Evolutionary conservation across 2,113 vertebrate genomes (phyloP).

Genomic region (Caretta caretta): DNA sequence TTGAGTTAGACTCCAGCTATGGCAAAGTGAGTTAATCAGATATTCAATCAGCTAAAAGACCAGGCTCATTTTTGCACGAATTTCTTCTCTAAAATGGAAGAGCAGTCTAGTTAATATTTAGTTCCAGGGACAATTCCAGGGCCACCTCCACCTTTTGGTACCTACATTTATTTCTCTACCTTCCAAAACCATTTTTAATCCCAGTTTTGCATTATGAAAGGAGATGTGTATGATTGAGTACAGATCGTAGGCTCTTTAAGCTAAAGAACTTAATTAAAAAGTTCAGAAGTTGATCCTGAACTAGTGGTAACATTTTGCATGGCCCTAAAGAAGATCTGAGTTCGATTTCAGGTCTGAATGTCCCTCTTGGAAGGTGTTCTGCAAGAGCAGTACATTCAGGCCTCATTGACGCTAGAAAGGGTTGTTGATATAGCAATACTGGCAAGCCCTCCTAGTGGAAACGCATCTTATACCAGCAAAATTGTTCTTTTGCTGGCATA

Average conservation of each 20-base stretch:
- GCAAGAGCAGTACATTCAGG: not conserved
- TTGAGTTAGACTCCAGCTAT: not conserved
- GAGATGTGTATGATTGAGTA: not conserved
- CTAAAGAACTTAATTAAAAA: not conserved
- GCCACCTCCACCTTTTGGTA: not conserved
- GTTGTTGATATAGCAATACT: not conserved
- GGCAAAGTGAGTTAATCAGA: not conserved
- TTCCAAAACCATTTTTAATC: not conserved
- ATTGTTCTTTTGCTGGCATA: not conserved
- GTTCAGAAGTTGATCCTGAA: not conserved
- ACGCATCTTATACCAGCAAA: not conserved
- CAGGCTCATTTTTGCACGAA: not conserved
- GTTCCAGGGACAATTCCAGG: not conserved
- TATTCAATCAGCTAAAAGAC: not conserved
- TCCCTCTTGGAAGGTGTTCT: not conserved
- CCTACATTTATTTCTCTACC: not conserved
- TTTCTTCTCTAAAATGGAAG: not conserved
- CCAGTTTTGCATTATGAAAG: not conserved
- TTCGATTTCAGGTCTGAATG: not conserved
- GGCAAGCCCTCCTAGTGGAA: not conserved
- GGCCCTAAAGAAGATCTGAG: not conserved
- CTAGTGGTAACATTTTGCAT: not conserved
- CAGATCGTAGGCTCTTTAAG: not conserved
- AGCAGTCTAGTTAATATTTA: not conserved
- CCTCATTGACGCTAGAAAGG: not conserved